phyloP scores from a whole-genome alignment of 2,113 vertebrate genomes.

The Mellivora capensis region DNA sequence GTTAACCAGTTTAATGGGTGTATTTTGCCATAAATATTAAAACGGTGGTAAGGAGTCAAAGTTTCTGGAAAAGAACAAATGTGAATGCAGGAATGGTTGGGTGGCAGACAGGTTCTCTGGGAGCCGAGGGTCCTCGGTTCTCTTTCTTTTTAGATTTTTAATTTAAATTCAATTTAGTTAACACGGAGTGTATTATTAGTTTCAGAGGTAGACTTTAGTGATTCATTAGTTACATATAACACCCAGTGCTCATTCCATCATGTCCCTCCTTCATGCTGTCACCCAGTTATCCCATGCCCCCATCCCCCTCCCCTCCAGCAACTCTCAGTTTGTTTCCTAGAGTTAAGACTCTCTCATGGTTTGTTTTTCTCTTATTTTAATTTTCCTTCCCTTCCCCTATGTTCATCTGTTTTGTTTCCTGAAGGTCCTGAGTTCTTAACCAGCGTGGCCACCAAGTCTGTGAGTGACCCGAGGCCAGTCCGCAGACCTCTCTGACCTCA shows the following conservation, averaged over 20 bases:
- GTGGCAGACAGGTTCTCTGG: not conserved
- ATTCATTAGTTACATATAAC: not conserved
- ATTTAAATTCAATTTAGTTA: not conserved
- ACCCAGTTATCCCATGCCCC: not conserved
- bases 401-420: not conserved
- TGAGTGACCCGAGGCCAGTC: fast-evolving
- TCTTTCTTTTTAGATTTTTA: not conserved
- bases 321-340: not conserved
- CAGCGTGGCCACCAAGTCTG: fast-evolving
- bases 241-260: not conserved
- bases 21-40: conserved; percentile 1
- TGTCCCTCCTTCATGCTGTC: not conserved
- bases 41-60: not conserved
- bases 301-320: not conserved
- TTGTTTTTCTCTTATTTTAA: not conserved
- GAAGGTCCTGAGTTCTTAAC: not conserved
- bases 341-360: not conserved
- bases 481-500: not conserved
- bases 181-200: not conserved
- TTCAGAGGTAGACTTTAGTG: not conserved
- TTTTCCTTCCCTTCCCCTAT: not conserved
- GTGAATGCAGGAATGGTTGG: fast-evolving
- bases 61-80: not conserved
- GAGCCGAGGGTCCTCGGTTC: fast-evolving
- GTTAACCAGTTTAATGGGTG: conserved; percentile 40